Evolutionary conservation across 1,140 invertebrate species (phyloP).

Genomic region (Cheumatopsyche charites): DNA sequence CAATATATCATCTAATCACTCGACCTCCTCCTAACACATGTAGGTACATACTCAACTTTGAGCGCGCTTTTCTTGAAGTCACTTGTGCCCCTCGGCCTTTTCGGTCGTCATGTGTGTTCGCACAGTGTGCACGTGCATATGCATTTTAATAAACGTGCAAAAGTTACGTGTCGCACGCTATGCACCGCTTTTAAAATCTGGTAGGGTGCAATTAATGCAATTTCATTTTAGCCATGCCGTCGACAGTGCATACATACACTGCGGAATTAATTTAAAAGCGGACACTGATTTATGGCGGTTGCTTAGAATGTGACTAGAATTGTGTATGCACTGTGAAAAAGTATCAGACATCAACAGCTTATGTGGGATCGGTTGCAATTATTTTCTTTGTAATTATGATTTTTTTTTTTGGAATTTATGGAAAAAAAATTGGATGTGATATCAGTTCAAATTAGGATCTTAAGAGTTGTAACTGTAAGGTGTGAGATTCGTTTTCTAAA

Average conservation of each 20-base stretch:
- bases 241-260: slow-evolving; percentile 25
- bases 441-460: too few relatives aligned
- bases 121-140: background rate
- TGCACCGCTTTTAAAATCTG: slow-evolving; percentile 38
- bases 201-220: slow-evolving; percentile 38
- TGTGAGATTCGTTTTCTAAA: too few relatives aligned
- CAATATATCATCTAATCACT: too few relatives aligned
- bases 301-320: too few relatives aligned
- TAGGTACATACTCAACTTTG: too few relatives aligned
- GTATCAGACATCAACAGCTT: slow-evolving; percentile 9
- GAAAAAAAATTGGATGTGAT: too few relatives aligned
- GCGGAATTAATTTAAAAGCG: slow-evolving; percentile 34
- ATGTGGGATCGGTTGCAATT: slow-evolving; percentile 9
- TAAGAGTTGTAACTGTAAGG: too few relatives aligned
- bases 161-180: slow-evolving; percentile 37
- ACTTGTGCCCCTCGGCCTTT: too few relatives aligned
- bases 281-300: slow-evolving; percentile 34
- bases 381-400: background rate
- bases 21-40: too few relatives aligned
- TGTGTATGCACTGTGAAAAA: too few relatives aligned
- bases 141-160: slow-evolving; percentile 36
- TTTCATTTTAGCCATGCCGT: slow-evolving; percentile 34
- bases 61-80: too few relatives aligned
- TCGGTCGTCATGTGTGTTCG: background rate
- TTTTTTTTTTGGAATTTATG: background rate